A percentile compares a stretch with the other conserved stretches of the same genome.
Conservation (phyloP, 2,888 invertebrate genomes). For the Odontocolon sp. region DNA sequence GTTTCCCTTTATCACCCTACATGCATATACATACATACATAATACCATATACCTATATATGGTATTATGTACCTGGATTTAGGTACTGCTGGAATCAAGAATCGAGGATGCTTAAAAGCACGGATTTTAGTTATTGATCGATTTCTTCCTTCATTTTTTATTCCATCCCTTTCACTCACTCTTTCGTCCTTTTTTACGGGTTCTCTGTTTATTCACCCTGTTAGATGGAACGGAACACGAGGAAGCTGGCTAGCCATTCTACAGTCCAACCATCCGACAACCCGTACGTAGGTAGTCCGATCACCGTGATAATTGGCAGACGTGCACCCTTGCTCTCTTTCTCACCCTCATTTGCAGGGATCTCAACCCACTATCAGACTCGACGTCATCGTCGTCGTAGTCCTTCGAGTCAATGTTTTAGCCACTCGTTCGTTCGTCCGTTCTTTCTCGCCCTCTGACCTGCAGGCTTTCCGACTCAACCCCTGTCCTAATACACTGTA, state of each 20-base stretch:
- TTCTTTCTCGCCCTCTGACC: slow-evolving; percentile 14
- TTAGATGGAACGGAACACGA: slow-evolving; percentile 17
- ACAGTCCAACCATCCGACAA: slow-evolving; percentile 17
- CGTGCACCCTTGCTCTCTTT: slow-evolving; percentile 33
- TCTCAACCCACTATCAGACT: slow-evolving; percentile 22
- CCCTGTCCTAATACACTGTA: slow-evolving; percentile 47
- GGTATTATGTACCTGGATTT: slow-evolving; percentile 2
- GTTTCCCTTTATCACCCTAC: slow-evolving; percentile 14
- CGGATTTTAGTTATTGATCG: slow-evolving; percentile 40
- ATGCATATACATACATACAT: background rate
- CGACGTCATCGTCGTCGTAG: slow-evolving; percentile 9
- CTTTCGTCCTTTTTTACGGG: background rate
- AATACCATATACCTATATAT: background rate
- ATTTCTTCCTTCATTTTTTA: background rate
- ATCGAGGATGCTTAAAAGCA: slow-evolving; percentile 28
- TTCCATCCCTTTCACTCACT: background rate
- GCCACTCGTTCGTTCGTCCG: slow-evolving; percentile 24
- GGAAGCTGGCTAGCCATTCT: background rate
- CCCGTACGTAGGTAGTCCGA: slow-evolving; percentile 42
- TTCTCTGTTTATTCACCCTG: slow-evolving; percentile 16
- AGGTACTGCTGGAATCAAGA: slow-evolving; percentile 21
- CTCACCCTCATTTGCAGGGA: background rate
- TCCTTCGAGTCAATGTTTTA: slow-evolving; percentile 1
- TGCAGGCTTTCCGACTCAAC: slow-evolving; percentile 29
- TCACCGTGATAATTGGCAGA: slow-evolving; percentile 59